These are phyloP conservation scores for Hyppa rectilinea DNA, from an alignment of 2,888 invertebrate genomes.

Conservation along the genomic window DNA sequence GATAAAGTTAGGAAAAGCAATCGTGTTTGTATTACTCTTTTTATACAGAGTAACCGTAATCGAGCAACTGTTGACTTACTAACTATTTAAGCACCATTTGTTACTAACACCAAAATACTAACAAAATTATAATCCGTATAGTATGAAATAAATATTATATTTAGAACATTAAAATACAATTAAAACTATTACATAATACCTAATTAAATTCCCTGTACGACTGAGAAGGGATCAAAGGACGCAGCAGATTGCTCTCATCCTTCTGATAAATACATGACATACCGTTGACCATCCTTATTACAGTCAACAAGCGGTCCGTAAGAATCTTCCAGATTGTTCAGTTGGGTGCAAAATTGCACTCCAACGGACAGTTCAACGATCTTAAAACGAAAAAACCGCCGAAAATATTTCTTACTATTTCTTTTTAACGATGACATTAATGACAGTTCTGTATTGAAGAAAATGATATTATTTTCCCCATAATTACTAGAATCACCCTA, in stretches of 20 bases:
- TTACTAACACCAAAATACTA: too few relatives aligned
- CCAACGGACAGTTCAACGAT: too few relatives aligned
- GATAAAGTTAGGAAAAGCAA: not conserved
- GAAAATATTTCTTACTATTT: not conserved
- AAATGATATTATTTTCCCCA: constrained; percentile 23
- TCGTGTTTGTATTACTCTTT: too few relatives aligned
- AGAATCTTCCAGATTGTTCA: constrained; percentile 24
- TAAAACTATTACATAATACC: too few relatives aligned
- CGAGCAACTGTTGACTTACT: too few relatives aligned
- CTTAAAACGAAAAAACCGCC: too few relatives aligned
- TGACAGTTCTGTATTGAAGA: constrained; percentile 21
- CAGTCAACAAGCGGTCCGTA: not conserved
- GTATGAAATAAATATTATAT: too few relatives aligned
- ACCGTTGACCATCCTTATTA: constrained; percentile 3
- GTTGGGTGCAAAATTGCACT: constrained; percentile 22
- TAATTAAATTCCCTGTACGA: too few relatives aligned
- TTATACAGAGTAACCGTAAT: too few relatives aligned
- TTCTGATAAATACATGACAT: constrained; percentile 3
- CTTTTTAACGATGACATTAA: constrained; percentile 23
- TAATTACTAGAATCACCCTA: constrained; percentile 24
- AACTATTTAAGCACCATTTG: too few relatives aligned
- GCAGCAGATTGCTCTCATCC: not conserved
- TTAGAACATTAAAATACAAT: too few relatives aligned
- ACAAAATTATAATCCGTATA: too few relatives aligned
- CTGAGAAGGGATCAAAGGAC: not conserved